Evolutionary conservation across 2,888 invertebrate species (phyloP).

Genomic region (Orgyia antiqua): DNA sequence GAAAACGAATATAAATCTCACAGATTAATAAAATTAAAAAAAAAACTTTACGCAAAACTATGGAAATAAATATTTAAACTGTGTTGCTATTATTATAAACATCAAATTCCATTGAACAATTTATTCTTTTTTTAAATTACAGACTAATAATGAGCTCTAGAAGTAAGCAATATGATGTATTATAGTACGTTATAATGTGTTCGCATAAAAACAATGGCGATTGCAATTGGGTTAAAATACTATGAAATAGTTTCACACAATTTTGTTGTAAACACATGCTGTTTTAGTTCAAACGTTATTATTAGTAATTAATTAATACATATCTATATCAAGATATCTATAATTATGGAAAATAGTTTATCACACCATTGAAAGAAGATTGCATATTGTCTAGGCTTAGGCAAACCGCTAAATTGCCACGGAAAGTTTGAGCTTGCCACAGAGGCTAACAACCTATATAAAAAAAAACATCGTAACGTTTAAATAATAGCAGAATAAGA

Average conservation of each 20-base stretch:
- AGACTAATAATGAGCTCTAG: background rate
- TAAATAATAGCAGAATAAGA: too few species aligned
- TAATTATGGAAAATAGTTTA: background rate
- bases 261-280: conserved; percentile 9
- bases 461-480: too few species aligned
- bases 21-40: conserved; percentile 10
- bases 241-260: conserved; percentile 26
- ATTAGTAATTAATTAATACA: background rate
- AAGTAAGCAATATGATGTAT: background rate
- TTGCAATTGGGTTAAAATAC: conserved; percentile 21
- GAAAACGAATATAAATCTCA: conserved; percentile 14
- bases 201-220: conserved; percentile 24
- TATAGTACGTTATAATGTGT: conserved; percentile 3
- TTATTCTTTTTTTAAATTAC: background rate
- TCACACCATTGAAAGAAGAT: conserved; percentile 4
- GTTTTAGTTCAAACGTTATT: background rate
- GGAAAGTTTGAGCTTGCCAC: too few species aligned
- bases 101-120: conserved; percentile 1
- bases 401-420: too few species aligned
- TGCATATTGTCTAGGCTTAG: too few species aligned
- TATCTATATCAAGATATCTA: conserved; percentile 1
- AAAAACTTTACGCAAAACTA: conserved; percentile 1
- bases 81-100: background rate
- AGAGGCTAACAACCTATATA: too few species aligned
- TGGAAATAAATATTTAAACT: background rate